Percentiles rank a stretch among this genome's conserved stretches.
These are phyloP conservation scores for Ochotona curzoniae DNA, from an alignment of 2,113 vertebrate genomes.

Conservation along the genomic window DNA sequence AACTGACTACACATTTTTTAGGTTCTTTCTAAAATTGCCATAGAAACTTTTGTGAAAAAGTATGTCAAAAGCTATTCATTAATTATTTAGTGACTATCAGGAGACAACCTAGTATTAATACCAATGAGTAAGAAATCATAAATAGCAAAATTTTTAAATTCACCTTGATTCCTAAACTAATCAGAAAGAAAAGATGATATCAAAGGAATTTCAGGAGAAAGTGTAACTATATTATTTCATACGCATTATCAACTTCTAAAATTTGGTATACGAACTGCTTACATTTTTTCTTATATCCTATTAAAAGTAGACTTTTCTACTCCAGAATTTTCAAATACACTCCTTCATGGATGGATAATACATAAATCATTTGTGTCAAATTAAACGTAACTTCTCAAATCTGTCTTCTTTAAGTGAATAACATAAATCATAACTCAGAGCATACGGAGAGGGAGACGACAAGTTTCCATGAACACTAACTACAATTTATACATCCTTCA, in stretches of 20 bases:
- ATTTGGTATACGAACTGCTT: neutral
- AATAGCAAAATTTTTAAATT: slow-evolving; percentile 29
- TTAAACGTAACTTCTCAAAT: neutral
- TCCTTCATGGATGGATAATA: neutral
- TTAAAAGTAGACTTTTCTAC: neutral
- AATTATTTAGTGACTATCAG: neutral
- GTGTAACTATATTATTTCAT: neutral
- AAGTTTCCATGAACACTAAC: neutral
- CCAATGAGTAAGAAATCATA: slow-evolving; percentile 16
- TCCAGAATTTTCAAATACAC: neutral
- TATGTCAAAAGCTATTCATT: neutral
- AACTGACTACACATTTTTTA: neutral
- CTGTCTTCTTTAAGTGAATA: neutral
- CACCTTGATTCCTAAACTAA: neutral
- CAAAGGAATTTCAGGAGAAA: neutral
- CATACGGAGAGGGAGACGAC: neutral
- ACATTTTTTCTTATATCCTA: neutral
- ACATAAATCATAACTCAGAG: no score
- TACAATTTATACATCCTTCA: neutral
- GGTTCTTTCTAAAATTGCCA: neutral
- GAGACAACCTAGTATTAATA: neutral
- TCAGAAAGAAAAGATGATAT: neutral
- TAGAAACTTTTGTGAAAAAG: neutral
- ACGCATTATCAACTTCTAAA: neutral
- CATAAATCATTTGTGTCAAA: neutral